Percentiles rank a stretch among this genome's conserved stretches.
Evolutionary conservation across 2,113 vertebrate species (phyloP).

Genomic region (Phrynosoma blainvillii): DNA sequence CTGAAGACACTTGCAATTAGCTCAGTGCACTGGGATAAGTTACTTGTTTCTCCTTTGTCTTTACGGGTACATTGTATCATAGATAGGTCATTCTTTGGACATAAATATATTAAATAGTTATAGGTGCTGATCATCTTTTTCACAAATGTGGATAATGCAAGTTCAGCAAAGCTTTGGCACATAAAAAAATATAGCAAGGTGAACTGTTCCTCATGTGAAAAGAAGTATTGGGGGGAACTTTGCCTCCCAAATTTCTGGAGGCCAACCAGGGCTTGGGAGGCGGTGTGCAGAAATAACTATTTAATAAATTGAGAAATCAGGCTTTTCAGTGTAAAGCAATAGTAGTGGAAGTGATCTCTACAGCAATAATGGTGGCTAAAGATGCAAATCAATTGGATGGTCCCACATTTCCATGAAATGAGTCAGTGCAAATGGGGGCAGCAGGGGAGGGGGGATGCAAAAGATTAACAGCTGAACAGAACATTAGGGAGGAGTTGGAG

Average conservation of each 20-base stretch:
- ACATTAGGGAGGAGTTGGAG: constrained; percentile 14
- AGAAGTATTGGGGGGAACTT: background rate
- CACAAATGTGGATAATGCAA: background rate
- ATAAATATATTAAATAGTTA: background rate
- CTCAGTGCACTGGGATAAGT: background rate
- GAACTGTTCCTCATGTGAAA: background rate
- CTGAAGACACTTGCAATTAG: background rate
- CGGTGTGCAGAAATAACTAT: background rate
- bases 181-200: too few species aligned
- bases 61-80: background rate
- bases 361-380: background rate
- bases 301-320: constrained; percentile 16
- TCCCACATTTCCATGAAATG: background rate
- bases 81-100: background rate
- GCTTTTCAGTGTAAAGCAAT: constrained; percentile 5
- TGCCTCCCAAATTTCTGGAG: background rate
- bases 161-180: background rate
- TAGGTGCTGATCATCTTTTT: background rate
- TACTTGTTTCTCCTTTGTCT: background rate
- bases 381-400: background rate
- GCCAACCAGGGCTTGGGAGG: background rate
- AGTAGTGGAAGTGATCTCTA: background rate
- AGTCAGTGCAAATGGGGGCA: background rate
- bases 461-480: constrained; percentile 16
- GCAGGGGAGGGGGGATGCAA: background rate